Base-by-base conservation (phyloP, 64 coral and sea anemone species). In the Montipora capricornis region DNA sequence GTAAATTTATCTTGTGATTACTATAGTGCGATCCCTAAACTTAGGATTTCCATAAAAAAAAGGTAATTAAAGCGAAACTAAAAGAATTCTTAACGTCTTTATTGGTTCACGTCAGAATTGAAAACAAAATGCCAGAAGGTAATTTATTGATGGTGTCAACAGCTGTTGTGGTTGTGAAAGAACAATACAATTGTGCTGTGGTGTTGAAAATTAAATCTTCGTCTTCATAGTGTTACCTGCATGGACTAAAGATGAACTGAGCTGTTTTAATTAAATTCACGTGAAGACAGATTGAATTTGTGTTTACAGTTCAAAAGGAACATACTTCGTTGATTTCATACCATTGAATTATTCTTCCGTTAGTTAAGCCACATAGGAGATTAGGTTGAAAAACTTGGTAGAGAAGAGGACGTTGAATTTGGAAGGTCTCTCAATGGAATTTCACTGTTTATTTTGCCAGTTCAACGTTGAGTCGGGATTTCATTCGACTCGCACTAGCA, bases 91-190 rank as follows among this genome's bases (percentile, higher is more conserved):
- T 17, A 51, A 70, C 62, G 19, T 44, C n/a, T 86, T 24, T 71
- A 86, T 49, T 13, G 48, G n/a, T 71, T 86, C 46, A 50, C 66
- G 45, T 86, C 66, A 26, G 60, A 47, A 11, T 86, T 71, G 46
- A 86, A 67, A 86, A 86, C 64, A 86, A 86, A 47, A 86, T 85
- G 71, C 82, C 64, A 24, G 68, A 71, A 68, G 82, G 71, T 86
- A 62, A 86, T 86, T 86, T 20, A 86, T 84, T 84, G 81, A 84
- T 84, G 64, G 10, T 68, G 57, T 67, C 59, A 84, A 84, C 81
- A 84, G 81, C 81, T 84, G 82, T 86, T 50, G 7, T 49, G 60
- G 66, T 66, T 86, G 66, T 3, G 15, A 66, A 3, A 13, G 60
- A 6, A 68, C 81, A 16, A 46, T 68, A 68, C 81, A 47, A 68